These are phyloP conservation scores for Saxicola maurus DNA, from an alignment of 2,797 vertebrate genomes.

Conservation along the genomic window DNA sequence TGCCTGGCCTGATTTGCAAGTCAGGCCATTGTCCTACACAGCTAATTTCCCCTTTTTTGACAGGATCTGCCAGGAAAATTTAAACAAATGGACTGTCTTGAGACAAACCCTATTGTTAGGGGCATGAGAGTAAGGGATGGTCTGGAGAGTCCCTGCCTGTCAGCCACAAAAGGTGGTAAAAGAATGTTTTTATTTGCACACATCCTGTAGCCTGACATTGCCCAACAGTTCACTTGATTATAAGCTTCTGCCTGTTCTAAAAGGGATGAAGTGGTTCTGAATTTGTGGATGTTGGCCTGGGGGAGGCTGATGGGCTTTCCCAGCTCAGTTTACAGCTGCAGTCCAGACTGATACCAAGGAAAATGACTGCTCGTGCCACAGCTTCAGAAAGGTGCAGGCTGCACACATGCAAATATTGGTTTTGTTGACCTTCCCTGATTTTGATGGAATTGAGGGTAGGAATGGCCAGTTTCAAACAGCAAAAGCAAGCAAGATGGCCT, in stretches of 20 bases:
- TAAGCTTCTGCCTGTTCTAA: not conserved
- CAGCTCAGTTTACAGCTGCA: not conserved
- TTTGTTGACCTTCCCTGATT: not conserved
- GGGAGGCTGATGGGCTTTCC: not conserved
- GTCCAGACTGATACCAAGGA: not conserved
- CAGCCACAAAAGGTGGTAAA: not conserved
- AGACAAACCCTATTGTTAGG: not conserved
- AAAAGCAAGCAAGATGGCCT: not conserved
- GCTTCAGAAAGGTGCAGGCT: not conserved
- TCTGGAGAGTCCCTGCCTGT: not conserved
- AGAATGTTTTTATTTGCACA: not conserved
- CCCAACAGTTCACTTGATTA: not conserved
- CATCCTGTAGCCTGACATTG: not conserved
- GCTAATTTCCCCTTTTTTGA: not conserved
- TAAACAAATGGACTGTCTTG: not conserved
- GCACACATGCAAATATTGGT: not conserved
- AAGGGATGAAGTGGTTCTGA: not conserved
- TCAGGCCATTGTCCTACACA: not conserved
- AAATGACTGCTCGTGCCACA: not conserved
- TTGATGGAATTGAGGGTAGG: not conserved
- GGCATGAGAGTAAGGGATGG: not conserved
- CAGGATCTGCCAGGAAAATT: not conserved
- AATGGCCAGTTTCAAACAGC: not conserved
- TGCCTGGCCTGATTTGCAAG: not conserved
- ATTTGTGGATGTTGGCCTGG: not conserved